Evolutionary conservation across 2,888 invertebrate genomes (phyloP), one percentile per base, ranked within the genome.

Genomic region (Galerucella calmariensis): DNA sequence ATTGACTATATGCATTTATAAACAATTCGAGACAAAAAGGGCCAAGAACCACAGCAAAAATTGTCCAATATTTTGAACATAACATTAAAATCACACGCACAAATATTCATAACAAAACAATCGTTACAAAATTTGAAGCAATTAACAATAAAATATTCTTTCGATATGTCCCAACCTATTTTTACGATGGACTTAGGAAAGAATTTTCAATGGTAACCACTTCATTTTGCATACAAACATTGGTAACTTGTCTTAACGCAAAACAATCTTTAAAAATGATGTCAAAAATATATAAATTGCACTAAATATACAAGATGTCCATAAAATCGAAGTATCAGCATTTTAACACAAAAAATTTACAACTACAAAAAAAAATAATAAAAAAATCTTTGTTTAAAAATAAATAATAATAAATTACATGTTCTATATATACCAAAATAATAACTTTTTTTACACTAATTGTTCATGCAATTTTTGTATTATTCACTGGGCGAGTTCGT

Each of bases 221-320:
- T 41, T 71, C 56, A 69, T 61, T 72, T 65, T 72, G 74, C 67
- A 62, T 63, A 73, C 69, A 77, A 78, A 77, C 76, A 78, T 78
- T 78, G 79, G 79, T 79, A 79, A 79, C 79, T 78, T 74, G 66
- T 76, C 59, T 69, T 73, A 75, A 77, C 72, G 71, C 68, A 77
- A 76, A 75, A 78, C 71, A 76, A 72, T 58, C 44, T 68, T 73
- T 74, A 73, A 75, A 69, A 74, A 46, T 70, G 75, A 70, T 68
- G 67, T 74, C 77, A 76, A 77, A 78, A 71, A 69, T 77, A 79
- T 71, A 63, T 74, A 79, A 78, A 79, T 79, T 79, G 79, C 79
- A 79, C 79, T 79, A 79, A 78, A 70, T 67, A 63, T 78, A 71
- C 58, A 46, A 35, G 51, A 72, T 20, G 56, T 41, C 48, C 48